Percentiles rank a stretch among this genome's conserved stretches.
Evolutionary conservation across 2,113 vertebrate species (phyloP).

Genomic region (Nerophis ophidion): DNA sequence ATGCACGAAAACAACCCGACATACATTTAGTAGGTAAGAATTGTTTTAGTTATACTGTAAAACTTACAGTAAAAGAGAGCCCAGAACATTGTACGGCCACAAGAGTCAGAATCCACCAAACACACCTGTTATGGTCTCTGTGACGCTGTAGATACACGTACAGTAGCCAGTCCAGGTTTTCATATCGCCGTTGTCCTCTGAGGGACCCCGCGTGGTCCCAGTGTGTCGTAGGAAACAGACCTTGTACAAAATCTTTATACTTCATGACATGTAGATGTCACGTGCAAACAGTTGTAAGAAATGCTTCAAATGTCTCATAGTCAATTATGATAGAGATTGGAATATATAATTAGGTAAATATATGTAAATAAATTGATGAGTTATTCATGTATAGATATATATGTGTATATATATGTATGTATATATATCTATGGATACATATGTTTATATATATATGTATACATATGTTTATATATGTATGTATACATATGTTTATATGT

Average conservation of each 20-base stretch:
- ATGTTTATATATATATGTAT: too few species aligned
- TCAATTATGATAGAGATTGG: conserved; percentile 48
- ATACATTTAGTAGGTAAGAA: too few species aligned
- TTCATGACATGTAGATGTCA: conserved; percentile 47
- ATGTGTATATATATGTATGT: neutral
- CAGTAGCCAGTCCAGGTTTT: conserved; percentile 67
- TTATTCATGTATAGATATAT: neutral
- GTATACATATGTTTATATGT: too few species aligned
- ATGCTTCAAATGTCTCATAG: conserved; percentile 60
- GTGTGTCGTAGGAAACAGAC: conserved; percentile 52
- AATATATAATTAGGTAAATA: conserved; percentile 2
- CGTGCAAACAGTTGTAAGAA: conserved; percentile 54
- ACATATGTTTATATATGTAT: too few species aligned
- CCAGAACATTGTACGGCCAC: too few species aligned
- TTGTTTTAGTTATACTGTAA: too few species aligned
- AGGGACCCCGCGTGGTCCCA: conserved; percentile 45
- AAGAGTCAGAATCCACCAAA: too few species aligned
- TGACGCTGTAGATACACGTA: conserved; percentile 61
- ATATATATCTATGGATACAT: too few species aligned
- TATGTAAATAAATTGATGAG: neutral
- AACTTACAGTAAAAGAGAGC: too few species aligned
- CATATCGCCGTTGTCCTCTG: conserved; percentile 50
- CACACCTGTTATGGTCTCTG: too few species aligned
- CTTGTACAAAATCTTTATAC: conserved; percentile 45
- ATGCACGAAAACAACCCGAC: too few species aligned